A percentile compares a stretch with the other conserved stretches of the same genome.
These are phyloP conservation scores for Sitobion miscanthi DNA, from an alignment of 1,140 invertebrate genomes.

Conservation along the genomic window DNA sequence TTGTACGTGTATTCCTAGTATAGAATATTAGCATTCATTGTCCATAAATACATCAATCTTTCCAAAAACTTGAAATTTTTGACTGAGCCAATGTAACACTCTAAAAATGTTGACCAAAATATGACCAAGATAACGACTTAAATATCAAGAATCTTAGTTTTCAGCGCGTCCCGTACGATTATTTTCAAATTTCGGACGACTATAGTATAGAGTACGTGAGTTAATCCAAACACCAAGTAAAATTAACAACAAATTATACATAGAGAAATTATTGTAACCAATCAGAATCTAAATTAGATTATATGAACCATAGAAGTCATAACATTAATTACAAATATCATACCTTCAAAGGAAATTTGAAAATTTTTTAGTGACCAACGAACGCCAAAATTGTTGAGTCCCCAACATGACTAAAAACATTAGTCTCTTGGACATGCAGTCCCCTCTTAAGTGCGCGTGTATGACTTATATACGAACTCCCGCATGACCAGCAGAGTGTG, in stretches of 20 bases:
- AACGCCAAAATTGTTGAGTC: neutral
- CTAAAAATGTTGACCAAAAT: neutral
- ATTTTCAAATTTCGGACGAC: neutral
- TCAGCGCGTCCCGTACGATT: neutral
- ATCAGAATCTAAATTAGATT: neutral
- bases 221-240: no score
- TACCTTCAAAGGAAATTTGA: neutral
- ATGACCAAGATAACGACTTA: neutral
- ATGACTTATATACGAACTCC: neutral
- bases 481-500: neutral
- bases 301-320: neutral
- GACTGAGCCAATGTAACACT: neutral
- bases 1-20: neutral
- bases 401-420: no score
- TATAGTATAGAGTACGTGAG: neutral
- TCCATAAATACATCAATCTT: neutral
- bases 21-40: neutral
- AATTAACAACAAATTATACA: neutral
- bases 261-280: neutral
- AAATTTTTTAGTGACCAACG: neutral
- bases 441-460: no score
- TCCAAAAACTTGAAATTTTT: neutral
- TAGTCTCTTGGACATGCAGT: no score
- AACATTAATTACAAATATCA: neutral
- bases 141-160: neutral